Base-by-base conservation (phyloP, 2,888 invertebrate genomes). In the Boloria selene region DNA sequence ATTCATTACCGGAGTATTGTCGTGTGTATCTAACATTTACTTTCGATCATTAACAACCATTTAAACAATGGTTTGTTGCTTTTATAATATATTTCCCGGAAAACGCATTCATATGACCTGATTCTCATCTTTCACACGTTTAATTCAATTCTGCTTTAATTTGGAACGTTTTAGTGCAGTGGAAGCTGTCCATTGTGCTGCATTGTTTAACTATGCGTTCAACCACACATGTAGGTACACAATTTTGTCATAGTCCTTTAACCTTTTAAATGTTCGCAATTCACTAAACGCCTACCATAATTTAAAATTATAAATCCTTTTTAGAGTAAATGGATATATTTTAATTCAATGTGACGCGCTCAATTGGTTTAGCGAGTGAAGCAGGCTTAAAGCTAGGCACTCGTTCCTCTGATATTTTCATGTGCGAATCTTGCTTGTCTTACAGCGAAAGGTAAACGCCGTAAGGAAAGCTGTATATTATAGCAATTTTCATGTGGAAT, bases 41-140 rank as follows among this genome's bases (percentile, higher is more conserved):
- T 44, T n/a, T 44, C 38, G 13, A 18, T 16, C 31, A 54, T 49
- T 44, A 47, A 16, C 17, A 44, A 31, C 31, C 31, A 53, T 47
- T 17, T 58, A 64, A 50, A 53, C 45, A 51, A 56, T 62, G 52
- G 55, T 54, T 50, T 64, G 51, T 56, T 22, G 50, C 61, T 44
- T 55, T 64, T 65, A 56, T 67, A 54, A 51, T 38, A 60, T 64
- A 76, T 79, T 83, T 87, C 84, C 86, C 79, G 87, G 82, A 84
- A 86, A 78, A 75, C 72, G 73, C 75, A 78, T 80, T 80, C 74
- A 80, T 75, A 82, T 83, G 80, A 78, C 79, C 79, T 78, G 75
- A 76, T 83, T 83, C 85, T 86, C 86, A 83, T 82, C 78, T 83
- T 84, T 81, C 83, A 82, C 77, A 72, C 72, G 68, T 72, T 73